Evolutionary conservation across 2,113 vertebrate genomes (phyloP).

Genomic region (Mionectes macconnelli): DNA sequence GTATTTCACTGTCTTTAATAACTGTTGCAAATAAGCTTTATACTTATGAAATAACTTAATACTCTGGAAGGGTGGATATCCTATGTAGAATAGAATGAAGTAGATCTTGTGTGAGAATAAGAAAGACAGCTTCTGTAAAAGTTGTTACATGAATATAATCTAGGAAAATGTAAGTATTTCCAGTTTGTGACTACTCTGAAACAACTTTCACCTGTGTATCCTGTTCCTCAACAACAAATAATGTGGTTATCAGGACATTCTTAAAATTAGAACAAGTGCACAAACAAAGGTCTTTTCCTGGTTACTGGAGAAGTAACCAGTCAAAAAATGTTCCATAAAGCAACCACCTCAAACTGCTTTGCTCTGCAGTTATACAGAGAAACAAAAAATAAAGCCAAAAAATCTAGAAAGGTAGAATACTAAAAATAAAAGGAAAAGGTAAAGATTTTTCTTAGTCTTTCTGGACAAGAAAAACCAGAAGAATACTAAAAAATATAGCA

Average conservation of each 20-base stretch:
- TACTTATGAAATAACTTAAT: not conserved
- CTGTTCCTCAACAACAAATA: not conserved
- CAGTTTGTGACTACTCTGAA: not conserved
- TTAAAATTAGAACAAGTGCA: not conserved
- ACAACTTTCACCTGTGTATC: not conserved
- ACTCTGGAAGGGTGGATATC: not conserved
- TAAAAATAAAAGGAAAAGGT: not conserved
- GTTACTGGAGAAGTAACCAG: not conserved
- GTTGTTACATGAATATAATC: not conserved
- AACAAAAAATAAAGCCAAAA: not conserved
- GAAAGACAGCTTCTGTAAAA: not conserved
- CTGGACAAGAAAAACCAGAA: not conserved
- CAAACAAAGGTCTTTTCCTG: not conserved
- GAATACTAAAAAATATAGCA: not conserved
- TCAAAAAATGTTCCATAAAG: not conserved
- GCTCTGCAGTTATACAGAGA: not conserved
- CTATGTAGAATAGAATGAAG: not conserved
- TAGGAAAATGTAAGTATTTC: not conserved
- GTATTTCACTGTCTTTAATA: not conserved
- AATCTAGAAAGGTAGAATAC: not conserved
- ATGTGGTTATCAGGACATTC: rapidly evolving
- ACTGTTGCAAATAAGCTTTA: not conserved
- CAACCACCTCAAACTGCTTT: not conserved
- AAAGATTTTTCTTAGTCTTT: not conserved
- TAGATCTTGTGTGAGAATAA: not conserved